Conservation (phyloP, 2,797 vertebrate species). For the Peromyscus nudipes region DNA sequence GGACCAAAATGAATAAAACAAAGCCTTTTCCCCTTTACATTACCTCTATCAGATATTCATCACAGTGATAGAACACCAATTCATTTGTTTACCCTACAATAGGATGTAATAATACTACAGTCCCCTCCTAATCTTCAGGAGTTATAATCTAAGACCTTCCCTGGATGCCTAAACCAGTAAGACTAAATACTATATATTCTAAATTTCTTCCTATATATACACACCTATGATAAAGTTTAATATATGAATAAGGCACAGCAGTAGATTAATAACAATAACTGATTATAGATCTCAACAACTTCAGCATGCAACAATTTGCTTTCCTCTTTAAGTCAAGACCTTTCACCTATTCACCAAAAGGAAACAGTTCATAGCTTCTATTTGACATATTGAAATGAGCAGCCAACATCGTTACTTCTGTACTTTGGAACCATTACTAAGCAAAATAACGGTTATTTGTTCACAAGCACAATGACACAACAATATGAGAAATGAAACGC, state of each 20-base stretch:
- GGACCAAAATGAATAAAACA: neutral
- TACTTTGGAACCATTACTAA: neutral
- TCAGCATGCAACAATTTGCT: neutral
- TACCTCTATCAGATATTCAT: neutral
- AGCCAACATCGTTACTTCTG: neutral
- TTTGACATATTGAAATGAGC: neutral
- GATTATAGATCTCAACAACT: neutral
- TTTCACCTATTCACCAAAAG: neutral
- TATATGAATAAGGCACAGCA: neutral
- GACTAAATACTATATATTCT: neutral
- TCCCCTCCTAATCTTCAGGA: neutral
- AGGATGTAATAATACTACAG: neutral
- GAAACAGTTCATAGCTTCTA: neutral
- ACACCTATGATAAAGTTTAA: neutral
- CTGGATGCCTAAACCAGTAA: neutral
- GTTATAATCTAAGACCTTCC: neutral
- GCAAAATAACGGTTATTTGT: neutral
- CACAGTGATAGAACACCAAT: neutral
- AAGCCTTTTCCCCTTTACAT: neutral
- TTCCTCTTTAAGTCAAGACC: neutral
- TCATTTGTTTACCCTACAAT: neutral
- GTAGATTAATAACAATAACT: neutral
- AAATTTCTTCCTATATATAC: neutral
- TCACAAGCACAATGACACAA: neutral
- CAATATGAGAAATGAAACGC: neutral